These are phyloP conservation scores for Himalopsyche japonica DNA, from an alignment of 2,888 invertebrate genomes.

Conservation along the genomic window DNA sequence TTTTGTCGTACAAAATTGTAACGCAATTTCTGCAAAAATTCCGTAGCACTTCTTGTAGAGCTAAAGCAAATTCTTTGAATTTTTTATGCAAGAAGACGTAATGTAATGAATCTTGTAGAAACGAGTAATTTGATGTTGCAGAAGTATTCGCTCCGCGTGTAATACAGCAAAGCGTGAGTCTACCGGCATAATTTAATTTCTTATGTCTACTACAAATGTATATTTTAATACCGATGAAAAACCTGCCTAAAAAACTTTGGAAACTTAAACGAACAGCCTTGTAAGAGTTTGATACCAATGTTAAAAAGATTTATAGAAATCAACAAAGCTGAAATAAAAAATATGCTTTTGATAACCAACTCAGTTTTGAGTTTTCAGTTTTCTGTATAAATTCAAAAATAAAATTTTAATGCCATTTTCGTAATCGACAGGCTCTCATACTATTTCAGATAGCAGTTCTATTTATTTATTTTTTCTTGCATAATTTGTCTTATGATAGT, in stretches of 20 bases:
- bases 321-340: too few species aligned
- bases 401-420: too few species aligned
- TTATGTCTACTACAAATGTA: not conserved
- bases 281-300: not conserved
- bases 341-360: too few species aligned
- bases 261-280: not conserved
- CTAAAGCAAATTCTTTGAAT: not conserved
- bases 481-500: too few species aligned
- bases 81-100: not conserved
- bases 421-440: too few species aligned
- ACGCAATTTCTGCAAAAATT: not conserved
- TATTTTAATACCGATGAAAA: not conserved
- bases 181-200: not conserved
- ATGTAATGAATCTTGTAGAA: conserved; percentile 5
- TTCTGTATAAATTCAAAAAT: too few species aligned
- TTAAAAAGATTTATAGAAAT: too few species aligned
- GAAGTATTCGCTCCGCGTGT: not conserved
- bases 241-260: not conserved
- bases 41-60: not conserved
- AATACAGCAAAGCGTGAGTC: not conserved
- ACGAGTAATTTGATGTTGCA: not conserved
- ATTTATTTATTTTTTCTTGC: too few species aligned
- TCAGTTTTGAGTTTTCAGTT: too few species aligned
- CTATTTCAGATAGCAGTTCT: too few species aligned
- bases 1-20: not conserved